Evolutionary conservation across 2,113 vertebrate genomes (phyloP).

Genomic region (Callipepla squamata): DNA sequence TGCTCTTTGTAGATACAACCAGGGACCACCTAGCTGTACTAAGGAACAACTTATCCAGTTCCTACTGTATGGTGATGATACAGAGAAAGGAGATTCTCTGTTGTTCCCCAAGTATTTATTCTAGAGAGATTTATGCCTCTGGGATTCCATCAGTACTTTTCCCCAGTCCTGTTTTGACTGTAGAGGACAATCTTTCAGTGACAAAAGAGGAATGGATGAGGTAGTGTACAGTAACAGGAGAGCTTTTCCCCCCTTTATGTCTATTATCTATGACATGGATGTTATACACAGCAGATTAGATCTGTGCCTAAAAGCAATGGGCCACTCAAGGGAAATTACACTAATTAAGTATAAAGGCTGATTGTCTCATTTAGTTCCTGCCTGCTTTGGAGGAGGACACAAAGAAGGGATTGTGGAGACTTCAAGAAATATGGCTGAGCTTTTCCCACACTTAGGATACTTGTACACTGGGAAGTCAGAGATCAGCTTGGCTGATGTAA

Average conservation of each 20-base stretch:
- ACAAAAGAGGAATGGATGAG: background rate
- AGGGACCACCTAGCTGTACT: background rate
- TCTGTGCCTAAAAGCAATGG: slow-evolving; percentile 10
- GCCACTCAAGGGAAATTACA: background rate
- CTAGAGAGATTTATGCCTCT: background rate
- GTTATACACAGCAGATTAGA: background rate
- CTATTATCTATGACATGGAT: background rate
- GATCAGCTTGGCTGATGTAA: background rate
- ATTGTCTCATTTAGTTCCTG: slow-evolving; percentile 36
- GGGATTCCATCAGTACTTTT: background rate
- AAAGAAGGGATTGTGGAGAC: slow-evolving; percentile 13
- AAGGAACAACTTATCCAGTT: background rate
- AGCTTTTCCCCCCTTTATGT: background rate
- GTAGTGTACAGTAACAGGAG: background rate
- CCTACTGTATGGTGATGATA: background rate
- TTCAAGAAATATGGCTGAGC: background rate
- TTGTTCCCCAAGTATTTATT: background rate
- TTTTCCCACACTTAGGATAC: background rate
- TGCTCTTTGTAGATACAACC: background rate
- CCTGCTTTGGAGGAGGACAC: background rate
- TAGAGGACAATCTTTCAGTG: background rate
- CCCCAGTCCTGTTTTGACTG: background rate
- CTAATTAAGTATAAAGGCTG: slow-evolving; percentile 8
- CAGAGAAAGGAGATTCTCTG: background rate
- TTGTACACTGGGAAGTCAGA: background rate